Conservation (phyloP, 37 sponge, comb jelly and placozoan species). For the Haliclona indistincta region DNA sequence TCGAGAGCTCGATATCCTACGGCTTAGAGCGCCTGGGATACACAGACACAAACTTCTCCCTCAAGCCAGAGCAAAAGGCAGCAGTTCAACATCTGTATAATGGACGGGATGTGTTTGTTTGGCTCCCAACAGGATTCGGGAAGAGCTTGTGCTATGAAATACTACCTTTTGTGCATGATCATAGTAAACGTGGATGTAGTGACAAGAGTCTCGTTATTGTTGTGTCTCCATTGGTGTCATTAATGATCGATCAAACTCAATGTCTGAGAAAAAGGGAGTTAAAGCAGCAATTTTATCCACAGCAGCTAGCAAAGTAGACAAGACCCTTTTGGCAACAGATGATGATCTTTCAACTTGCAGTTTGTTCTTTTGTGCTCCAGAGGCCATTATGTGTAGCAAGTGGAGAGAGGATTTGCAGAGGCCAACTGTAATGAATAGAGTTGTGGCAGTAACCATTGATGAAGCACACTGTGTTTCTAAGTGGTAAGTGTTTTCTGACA, state of each 20-base stretch:
- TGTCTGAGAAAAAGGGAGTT: conserved; percentile 24
- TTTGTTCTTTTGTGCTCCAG: conserved; percentile 14
- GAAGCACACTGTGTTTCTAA: no score
- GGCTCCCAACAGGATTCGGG: conserved; percentile 41
- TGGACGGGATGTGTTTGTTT: conserved; percentile 28
- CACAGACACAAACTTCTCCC: neutral
- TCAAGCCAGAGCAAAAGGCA: conserved; percentile 20
- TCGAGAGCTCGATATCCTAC: neutral
- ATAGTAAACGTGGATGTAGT: neutral
- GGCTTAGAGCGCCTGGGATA: neutral
- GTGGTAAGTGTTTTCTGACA: no score
- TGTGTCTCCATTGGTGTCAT: conserved; percentile 45
- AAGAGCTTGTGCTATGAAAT: conserved; percentile 36
- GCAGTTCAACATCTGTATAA: conserved; percentile 3
- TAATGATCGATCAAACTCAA: conserved; percentile 47
- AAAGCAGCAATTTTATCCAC: conserved; percentile 19
- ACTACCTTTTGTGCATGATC: conserved; percentile 23
- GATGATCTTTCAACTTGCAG: conserved; percentile 8
- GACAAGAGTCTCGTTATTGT: conserved; percentile 6
- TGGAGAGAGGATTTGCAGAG: conserved; percentile 26
- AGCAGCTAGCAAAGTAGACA: neutral
- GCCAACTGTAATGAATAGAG: neutral
- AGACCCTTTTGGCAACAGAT: conserved; percentile 7
- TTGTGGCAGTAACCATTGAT: conserved; percentile 15
- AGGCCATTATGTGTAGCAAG: conserved; percentile 8